These are phyloP conservation scores for Hyposoter dolosus DNA, from an alignment of 2,888 invertebrate genomes.

Conservation along the genomic window DNA sequence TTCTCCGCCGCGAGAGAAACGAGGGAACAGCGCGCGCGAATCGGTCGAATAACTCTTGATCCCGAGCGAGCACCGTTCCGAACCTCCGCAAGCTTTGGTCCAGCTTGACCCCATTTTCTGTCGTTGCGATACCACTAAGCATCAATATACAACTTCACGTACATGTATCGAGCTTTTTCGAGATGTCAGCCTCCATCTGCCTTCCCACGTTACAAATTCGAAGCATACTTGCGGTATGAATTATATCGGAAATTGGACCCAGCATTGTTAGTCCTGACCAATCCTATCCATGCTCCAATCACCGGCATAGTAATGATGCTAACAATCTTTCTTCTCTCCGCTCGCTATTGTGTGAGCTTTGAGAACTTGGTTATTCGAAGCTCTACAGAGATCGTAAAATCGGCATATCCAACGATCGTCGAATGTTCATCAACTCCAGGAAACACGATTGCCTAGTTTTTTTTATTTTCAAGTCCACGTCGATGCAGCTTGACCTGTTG, in stretches of 20 bases:
- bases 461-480: not conserved
- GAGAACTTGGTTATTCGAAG: not conserved
- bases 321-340: not conserved
- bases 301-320: no score
- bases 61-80: slow-evolving; percentile 18
- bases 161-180: slow-evolving; percentile 18
- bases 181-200: slow-evolving; percentile 7
- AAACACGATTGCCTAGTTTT: not conserved
- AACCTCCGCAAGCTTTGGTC: slow-evolving; percentile 1
- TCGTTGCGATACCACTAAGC: slow-evolving; percentile 19
- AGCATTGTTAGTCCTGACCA: not conserved
- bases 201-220: slow-evolving; percentile 4
- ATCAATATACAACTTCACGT: slow-evolving; percentile 17
- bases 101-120: slow-evolving; percentile 31
- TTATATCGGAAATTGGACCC: slow-evolving; percentile 3
- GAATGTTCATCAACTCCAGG: not conserved
- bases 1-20: not conserved
- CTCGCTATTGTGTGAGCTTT: not conserved
- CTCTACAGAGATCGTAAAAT: not conserved
- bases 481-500: not conserved
- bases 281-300: not conserved
- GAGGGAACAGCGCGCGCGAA: slow-evolving; percentile 25
- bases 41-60: slow-evolving; percentile 35
- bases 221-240: slow-evolving; percentile 22
- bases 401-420: not conserved